Base-by-base conservation (phyloP, 2,888 invertebrate species). In the Chelonus formosanus region DNA sequence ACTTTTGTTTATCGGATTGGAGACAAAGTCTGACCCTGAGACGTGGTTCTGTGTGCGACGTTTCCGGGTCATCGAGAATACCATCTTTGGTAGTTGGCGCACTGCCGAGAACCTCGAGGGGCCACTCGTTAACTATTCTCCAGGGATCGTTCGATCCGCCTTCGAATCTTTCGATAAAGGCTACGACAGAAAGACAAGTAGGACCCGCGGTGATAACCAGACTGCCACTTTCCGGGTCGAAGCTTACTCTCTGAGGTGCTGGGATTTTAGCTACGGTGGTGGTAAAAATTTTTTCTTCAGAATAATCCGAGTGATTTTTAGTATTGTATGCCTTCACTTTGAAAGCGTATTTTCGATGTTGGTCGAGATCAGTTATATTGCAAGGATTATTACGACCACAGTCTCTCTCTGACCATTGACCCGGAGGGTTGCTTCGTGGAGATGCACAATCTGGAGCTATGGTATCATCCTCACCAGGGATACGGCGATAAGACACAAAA, bases 281-380 rank as follows among this genome's bases (percentile, higher is more conserved):
- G 3, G 91, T 91, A 48, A 91, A 91, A 1, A 89, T 88, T 54
- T 94, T 90, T 80, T 95, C 94, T 76, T 93, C 93, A 0, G 96
- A 96, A 78, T 91, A 94, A 72, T 93, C 93, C 69, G 95, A 95
- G 73, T 91, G 90, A 10, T 95, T 95, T 83, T 94, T 94, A 0
- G 93, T 92, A 80, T 96, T 96, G 70, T 93, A 88, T 0, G 95
- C 95, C 85, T 94, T 94, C 67, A 93, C 95, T 88, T 94, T 94
- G 85, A 96, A 94, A 0, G 91, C 88, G 81, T 95, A 96, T 35
- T 90, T 90, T 80, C 93, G 94, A 82, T 96, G 93, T 76, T 96
- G 95, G 62, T 95, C 94, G 60, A 96, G 87, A 65, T 90, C 88
- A 1, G 92, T 92, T 3, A 96, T 92, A 79, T 95, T 95, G 85